Conservation (phyloP, 2,113 vertebrate species). For the Corythornis madagascariensis region DNA sequence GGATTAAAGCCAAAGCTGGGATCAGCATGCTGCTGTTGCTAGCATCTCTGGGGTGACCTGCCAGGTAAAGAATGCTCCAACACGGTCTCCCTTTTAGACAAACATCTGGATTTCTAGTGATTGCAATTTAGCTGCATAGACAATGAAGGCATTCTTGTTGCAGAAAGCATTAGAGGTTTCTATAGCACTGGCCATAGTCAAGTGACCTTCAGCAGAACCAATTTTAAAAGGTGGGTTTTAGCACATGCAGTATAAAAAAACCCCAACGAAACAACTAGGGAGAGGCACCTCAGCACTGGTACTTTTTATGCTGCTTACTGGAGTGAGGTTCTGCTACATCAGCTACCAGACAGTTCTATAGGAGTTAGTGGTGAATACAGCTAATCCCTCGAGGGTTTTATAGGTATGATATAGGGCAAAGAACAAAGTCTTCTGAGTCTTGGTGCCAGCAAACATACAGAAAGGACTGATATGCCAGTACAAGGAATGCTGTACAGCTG, state of each 20-base stretch:
- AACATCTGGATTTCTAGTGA: constrained; percentile 44
- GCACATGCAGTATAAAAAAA: not conserved
- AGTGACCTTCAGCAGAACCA: constrained; percentile 43
- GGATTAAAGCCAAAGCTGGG: not conserved
- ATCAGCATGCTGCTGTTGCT: not conserved
- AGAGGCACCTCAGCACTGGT: not conserved
- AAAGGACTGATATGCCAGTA: not conserved
- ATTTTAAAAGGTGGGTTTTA: constrained; percentile 51
- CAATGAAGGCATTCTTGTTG: constrained; percentile 42
- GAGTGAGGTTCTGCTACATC: constrained; percentile 23
- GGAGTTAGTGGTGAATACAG: not conserved
- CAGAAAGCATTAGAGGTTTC: constrained; percentile 51
- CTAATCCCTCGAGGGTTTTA: not conserved
- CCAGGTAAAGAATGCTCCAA: constrained; percentile 20
- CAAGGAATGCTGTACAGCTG: not conserved
- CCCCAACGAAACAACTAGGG: no score
- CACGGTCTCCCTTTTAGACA: not conserved
- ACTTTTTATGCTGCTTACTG: constrained; percentile 13
- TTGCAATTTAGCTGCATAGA: constrained; percentile 47
- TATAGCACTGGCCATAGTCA: not conserved
- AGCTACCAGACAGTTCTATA: constrained; percentile 25
- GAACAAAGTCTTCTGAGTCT: not conserved
- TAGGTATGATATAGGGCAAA: not conserved
- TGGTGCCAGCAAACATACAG: not conserved
- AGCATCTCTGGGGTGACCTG: not conserved